phyloP scores from a whole-genome alignment of 2,113 vertebrate species.

The Morphnarchus princeps region DNA sequence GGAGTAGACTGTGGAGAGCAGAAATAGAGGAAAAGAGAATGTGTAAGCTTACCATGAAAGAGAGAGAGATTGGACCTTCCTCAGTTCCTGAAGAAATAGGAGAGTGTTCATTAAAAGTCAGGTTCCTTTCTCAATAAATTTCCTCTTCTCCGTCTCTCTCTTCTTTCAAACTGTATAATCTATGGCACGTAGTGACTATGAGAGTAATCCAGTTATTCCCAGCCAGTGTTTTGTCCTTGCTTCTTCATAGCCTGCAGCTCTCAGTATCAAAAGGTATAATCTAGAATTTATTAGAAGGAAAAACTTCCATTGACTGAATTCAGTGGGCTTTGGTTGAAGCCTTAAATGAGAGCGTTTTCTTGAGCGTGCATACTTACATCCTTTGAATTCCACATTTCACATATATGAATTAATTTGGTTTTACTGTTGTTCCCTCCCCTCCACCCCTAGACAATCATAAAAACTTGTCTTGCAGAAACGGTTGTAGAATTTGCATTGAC shows the following conservation, averaged over 20 bases:
- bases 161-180: not conserved
- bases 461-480: not conserved
- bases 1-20: not conserved
- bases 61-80: not conserved
- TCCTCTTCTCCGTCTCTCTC: not conserved
- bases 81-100: not conserved
- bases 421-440: not conserved
- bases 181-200: not conserved
- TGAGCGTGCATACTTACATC: not conserved
- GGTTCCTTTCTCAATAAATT: not conserved
- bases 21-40: not conserved
- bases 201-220: not conserved
- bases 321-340: not conserved
- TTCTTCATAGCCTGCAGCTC: not conserved
- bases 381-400: not conserved
- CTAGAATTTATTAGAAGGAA: not conserved
- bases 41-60: not conserved
- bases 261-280: not conserved
- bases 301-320: not conserved
- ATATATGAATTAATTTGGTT: not conserved
- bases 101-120: not conserved
- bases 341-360: not conserved
- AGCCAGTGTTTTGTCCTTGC: not conserved
- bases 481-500: not conserved
- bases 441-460: not conserved